These are phyloP conservation scores for Indicator maculatus DNA, from an alignment of 2,113 vertebrate genomes.

Conservation along the genomic window DNA sequence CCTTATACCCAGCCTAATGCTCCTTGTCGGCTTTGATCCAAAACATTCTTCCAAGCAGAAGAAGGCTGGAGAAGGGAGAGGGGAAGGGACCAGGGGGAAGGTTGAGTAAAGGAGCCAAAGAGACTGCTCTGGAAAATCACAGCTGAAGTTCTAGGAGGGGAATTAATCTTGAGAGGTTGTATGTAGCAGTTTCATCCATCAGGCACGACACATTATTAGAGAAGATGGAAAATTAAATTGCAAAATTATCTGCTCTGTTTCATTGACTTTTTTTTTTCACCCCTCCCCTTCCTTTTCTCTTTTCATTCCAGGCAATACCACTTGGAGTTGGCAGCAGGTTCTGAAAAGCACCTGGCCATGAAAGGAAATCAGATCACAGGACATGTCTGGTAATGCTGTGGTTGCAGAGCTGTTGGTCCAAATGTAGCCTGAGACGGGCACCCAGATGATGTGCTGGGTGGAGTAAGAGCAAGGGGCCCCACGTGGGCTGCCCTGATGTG, in stretches of 20 bases:
- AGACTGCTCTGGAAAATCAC: conserved; percentile 68
- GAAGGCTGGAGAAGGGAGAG: conserved; percentile 57
- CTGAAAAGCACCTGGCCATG: conserved; percentile 61
- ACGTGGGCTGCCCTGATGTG: fast-evolving
- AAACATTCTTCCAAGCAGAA: conserved; percentile 73
- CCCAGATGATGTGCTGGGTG: background rate
- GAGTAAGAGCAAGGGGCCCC: fast-evolving
- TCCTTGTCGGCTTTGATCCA: conserved; percentile 74
- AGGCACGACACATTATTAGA: conserved; percentile 80
- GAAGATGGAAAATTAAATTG: conserved; percentile 71
- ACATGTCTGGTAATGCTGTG: background rate
- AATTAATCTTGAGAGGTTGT: conserved; percentile 81
- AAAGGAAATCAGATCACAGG: conserved; percentile 38
- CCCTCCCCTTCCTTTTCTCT: background rate
- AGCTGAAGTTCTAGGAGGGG: conserved; percentile 79
- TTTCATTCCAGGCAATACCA: conserved; percentile 51
- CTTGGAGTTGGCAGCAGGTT: background rate
- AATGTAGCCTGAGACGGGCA: background rate
- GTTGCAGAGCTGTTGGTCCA: background rate
- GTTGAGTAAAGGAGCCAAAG: conserved; percentile 72
- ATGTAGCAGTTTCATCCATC: conserved; percentile 79
- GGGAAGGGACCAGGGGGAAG: background rate
- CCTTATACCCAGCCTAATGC: conserved; percentile 70
- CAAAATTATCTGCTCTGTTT: conserved; percentile 72
- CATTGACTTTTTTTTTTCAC: background rate